Percentiles rank a stretch among this genome's conserved stretches.
These are phyloP conservation scores for Umimayanthus chanpuru DNA, from an alignment of 92 coral and sea anemone genomes.

Conservation along the genomic window DNA sequence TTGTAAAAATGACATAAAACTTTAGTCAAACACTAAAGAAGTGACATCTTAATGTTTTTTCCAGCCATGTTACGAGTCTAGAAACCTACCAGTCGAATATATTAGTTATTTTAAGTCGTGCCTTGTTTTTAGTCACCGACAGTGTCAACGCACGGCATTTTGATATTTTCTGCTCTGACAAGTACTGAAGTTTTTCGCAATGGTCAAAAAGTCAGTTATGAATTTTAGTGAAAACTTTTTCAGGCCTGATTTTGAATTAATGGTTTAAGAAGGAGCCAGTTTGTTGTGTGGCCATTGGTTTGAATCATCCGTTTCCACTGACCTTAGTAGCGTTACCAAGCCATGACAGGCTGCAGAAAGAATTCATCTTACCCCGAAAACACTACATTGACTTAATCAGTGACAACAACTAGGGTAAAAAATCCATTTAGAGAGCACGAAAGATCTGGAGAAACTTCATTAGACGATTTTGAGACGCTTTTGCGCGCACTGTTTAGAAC, in stretches of 20 bases:
- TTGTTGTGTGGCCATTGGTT: neutral
- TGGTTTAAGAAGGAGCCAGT: neutral
- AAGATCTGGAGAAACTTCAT: conserved; percentile 35
- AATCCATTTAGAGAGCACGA: conserved; percentile 13
- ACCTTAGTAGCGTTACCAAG: conserved; percentile 14
- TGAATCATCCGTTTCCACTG: neutral
- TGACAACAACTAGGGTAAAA: conserved; percentile 11
- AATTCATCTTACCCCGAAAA: conserved; percentile 12
- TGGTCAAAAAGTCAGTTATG: neutral
- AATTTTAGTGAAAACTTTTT: neutral
- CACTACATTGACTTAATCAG: conserved; percentile 16
- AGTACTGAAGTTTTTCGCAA: neutral
- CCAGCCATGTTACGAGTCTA: neutral
- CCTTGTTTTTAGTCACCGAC: neutral
- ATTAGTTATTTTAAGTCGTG: conserved; percentile 10
- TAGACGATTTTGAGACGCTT: conserved; percentile 4
- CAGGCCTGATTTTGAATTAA: neutral
- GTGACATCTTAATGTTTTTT: conserved; percentile 10
- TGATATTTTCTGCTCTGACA: neutral
- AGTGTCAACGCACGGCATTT: neutral
- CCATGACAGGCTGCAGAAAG: neutral
- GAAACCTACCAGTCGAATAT: neutral
- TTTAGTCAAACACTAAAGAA: neutral
- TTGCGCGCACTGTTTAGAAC: neutral
- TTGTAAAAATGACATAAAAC: neutral